Conservation (phyloP, 1,140 invertebrate species). For the Drosophila simulans region DNA sequence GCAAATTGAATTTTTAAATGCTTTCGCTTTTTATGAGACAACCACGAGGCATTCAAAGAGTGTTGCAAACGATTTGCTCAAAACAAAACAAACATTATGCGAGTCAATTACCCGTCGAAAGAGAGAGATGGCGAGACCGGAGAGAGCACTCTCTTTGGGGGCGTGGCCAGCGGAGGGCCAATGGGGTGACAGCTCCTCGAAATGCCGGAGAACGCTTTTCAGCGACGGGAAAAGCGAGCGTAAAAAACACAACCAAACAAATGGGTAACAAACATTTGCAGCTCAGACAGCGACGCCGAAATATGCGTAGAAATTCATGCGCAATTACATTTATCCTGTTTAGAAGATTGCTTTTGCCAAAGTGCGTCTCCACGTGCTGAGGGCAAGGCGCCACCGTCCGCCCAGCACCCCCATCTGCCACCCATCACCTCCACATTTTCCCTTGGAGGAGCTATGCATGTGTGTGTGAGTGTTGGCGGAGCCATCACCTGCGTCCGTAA, state of each 20-base stretch:
- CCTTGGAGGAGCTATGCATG: not conserved
- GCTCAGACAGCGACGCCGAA: constrained; percentile 59
- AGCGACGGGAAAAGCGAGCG: constrained; percentile 46
- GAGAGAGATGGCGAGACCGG: constrained; percentile 33
- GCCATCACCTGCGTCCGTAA: constrained; percentile 49
- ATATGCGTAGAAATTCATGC: constrained; percentile 85
- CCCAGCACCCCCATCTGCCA: constrained; percentile 9
- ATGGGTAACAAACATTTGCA: constrained; percentile 62
- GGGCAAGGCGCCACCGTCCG: constrained; percentile 48
- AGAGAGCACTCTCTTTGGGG: constrained; percentile 28
- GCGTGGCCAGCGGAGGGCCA: constrained; percentile 63
- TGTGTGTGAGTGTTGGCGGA: constrained; percentile 7
- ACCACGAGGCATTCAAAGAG: constrained; percentile 82
- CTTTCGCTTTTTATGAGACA: constrained; percentile 77
- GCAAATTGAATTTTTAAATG: constrained; percentile 81
- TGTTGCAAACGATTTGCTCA: constrained; percentile 80
- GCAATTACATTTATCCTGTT: constrained; percentile 85
- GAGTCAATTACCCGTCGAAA: constrained; percentile 62
- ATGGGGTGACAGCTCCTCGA: constrained; percentile 43
- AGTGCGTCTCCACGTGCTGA: constrained; percentile 77
- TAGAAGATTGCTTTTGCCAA: constrained; percentile 82
- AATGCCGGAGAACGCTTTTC: constrained; percentile 37
- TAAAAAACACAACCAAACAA: constrained; percentile 13
- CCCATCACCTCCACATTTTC: constrained; percentile 9
- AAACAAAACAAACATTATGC: constrained; percentile 76